Base-by-base conservation (phyloP, 2,797 vertebrate genomes). In the Dipus sagitta region DNA sequence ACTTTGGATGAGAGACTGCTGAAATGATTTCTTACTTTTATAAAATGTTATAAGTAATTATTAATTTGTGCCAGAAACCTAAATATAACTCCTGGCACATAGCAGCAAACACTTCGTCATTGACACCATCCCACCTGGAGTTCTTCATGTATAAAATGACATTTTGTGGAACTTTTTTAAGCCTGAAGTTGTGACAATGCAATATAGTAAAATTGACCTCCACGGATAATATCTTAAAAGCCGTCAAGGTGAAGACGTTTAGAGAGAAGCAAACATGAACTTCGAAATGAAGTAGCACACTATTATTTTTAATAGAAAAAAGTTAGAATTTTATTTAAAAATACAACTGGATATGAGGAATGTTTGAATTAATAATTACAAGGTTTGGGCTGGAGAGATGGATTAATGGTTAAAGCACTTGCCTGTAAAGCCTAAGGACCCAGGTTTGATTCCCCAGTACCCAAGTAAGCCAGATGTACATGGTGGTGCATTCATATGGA, bases 11-110 rank as follows among this genome's bases (percentile, higher is more conserved):
- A 90, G 92, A 94, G 91, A 91, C 21, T 74, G 26, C 90, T 1
- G 12, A 79, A 64, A 78, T 94, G 58, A 90, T 88, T 94, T 95
- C 67, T 95, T 93, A 26, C 71, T 95, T 95, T 94, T 88, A 88
- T 78, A 90, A 95, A 96, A 92, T 68, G 78, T 92, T 94, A 65
- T 90, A 96, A 89, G 75, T 94, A 95, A 95, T 96, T 96, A 93
- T 80, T 86, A 90, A 81, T 92, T 91, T 78, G 32, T 92, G 60
- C 90, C 91, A 95, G 64, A 92, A 96, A 88, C 85, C 47, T 96
- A 95, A 96, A 94, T 93, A 91, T 91, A 94, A 88, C 38, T 91
- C 82, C 93, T 90, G 58, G 94, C 75, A 77, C 24, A 52, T 34
- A 92, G 38, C 8, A 95, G 81, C 20, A 91, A 92, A 94, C 68